A percentile compares a stretch with the other conserved stretches of the same genome.
phyloP scores from a whole-genome alignment of 1,140 invertebrate species.

The Apis cerana region DNA sequence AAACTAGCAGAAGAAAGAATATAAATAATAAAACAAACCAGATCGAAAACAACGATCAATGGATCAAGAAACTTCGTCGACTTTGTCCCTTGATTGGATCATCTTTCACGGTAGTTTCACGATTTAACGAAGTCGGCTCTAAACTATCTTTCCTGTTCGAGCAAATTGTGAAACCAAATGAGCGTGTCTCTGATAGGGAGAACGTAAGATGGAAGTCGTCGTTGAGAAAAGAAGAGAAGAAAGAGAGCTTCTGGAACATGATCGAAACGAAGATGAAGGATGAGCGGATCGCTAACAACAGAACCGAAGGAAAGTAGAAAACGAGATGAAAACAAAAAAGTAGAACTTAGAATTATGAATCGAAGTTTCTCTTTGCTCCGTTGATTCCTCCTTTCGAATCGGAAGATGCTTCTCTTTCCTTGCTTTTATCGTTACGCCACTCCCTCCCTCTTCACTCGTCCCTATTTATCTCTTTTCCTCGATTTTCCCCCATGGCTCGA shows the following conservation, averaged over 20 bases:
- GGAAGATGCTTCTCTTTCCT: slow-evolving; percentile 12
- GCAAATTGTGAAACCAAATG: slow-evolving; percentile 50
- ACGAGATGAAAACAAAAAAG: slow-evolving; percentile 13
- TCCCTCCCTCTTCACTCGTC: slow-evolving; percentile 15
- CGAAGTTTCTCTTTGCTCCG: slow-evolving; percentile 33
- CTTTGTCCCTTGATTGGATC: not conserved
- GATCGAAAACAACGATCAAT: not conserved
- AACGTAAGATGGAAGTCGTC: not conserved
- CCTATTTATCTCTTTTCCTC: slow-evolving; percentile 39
- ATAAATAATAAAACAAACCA: too few species aligned
- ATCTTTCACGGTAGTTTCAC: slow-evolving; percentile 26
- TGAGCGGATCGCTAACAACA: not conserved
- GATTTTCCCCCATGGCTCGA: slow-evolving; percentile 4
- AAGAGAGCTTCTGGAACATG: not conserved
- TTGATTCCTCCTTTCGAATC: slow-evolving; percentile 9
- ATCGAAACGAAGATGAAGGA: not conserved
- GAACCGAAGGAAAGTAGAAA: slow-evolving; percentile 8
- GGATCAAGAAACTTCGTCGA: too few species aligned
- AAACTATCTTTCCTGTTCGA: too few species aligned
- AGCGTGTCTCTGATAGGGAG: slow-evolving; percentile 33
- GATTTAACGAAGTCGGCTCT: not conserved
- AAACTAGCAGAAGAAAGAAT: too few species aligned
- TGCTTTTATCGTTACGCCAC: not conserved
- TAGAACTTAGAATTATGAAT: slow-evolving; percentile 21
- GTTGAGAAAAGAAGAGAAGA: not conserved